These are phyloP conservation scores for Trichogramma dendrolimi DNA, from an alignment of 2,888 invertebrate species.

Conservation along the genomic window DNA sequence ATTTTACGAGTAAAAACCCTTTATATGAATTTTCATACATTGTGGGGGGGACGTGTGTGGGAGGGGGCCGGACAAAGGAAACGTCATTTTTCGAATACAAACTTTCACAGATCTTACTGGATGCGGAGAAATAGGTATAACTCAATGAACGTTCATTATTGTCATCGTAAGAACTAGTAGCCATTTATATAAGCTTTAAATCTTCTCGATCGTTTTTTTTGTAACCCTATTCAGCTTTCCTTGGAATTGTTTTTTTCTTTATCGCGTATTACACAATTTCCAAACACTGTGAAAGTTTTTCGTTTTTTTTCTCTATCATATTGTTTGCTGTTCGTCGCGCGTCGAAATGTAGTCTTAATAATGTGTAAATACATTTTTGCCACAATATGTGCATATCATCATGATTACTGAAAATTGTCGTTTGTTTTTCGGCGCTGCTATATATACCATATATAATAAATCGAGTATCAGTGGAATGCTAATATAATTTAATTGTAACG, in stretches of 20 bases:
- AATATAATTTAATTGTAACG: not conserved
- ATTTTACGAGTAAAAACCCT: too few relatives aligned
- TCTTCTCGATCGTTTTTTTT: constrained; percentile 2
- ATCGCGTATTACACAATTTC: constrained; percentile 10
- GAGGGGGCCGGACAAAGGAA: too few relatives aligned
- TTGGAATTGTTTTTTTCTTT: constrained; percentile 8
- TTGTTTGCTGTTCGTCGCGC: constrained; percentile 1
- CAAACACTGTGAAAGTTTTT: constrained; percentile 7
- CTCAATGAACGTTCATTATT: constrained; percentile 46
- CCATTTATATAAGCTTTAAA: constrained; percentile 26
- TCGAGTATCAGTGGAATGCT: too few relatives aligned
- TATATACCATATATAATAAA: too few relatives aligned
- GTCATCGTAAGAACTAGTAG: constrained; percentile 48
- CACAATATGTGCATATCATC: constrained; percentile 5
- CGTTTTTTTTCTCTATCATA: not conserved
- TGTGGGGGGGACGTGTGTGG: too few relatives aligned
- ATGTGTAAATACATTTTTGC: constrained; percentile 1
- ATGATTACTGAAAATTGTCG: constrained; percentile 15
- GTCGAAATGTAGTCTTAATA: too few relatives aligned
- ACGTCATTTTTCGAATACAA: too few relatives aligned
- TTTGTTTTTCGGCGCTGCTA: not conserved
- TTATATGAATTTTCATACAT: too few relatives aligned
- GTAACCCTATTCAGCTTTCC: constrained; percentile 6
- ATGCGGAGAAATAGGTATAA: constrained; percentile 15
- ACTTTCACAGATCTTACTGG: constrained; percentile 3